A percentile compares a stretch with the other conserved stretches of the same genome.
Evolutionary conservation across 92 coral and sea anemone species (phyloP).

Genomic region (Phenganax subtilis): DNA sequence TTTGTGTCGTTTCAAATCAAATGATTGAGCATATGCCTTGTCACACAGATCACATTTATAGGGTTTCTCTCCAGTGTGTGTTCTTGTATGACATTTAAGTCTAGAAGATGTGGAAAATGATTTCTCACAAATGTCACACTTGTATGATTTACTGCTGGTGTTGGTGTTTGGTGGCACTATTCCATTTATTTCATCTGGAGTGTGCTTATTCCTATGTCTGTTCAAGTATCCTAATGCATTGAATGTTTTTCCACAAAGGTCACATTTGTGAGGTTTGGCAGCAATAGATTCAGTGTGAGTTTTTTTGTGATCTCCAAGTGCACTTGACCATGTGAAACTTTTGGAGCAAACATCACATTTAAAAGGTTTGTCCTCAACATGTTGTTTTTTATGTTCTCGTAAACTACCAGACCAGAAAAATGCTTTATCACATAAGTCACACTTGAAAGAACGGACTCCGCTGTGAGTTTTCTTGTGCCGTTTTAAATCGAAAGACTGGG

Average conservation of each 20-base stretch:
- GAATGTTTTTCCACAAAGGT: conserved; percentile 20
- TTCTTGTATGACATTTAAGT: conserved; percentile 9
- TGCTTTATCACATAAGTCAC: conserved; percentile 8
- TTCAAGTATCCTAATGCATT: conserved; percentile 5
- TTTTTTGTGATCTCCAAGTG: conserved; percentile 18
- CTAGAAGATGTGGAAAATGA: conserved; percentile 11
- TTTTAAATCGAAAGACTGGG: conserved; percentile 8
- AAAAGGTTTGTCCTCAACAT: conserved; percentile 19
- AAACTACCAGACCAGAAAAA: conserved; percentile 12
- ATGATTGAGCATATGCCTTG: background rate
- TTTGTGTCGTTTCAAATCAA: conserved; percentile 10
- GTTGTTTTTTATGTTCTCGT: conserved; percentile 12
- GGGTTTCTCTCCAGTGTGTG: conserved; percentile 28
- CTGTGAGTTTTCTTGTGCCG: conserved; percentile 23
- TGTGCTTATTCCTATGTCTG: conserved; percentile 24
- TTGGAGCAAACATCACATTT: conserved; percentile 13
- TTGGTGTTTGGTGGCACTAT: conserved; percentile 2
- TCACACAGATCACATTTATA: conserved; percentile 17
- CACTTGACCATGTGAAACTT: conserved; percentile 9
- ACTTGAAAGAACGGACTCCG: conserved; percentile 12
- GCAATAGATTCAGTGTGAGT: conserved; percentile 13
- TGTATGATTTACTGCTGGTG: background rate
- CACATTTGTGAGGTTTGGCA: conserved; percentile 22
- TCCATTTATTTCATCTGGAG: conserved; percentile 9
- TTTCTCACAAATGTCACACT: background rate